A percentile compares a stretch with the other conserved stretches of the same genome.
phyloP scores from a whole-genome alignment of 2,888 invertebrate species.

The Drosophila paranaensis region DNA sequence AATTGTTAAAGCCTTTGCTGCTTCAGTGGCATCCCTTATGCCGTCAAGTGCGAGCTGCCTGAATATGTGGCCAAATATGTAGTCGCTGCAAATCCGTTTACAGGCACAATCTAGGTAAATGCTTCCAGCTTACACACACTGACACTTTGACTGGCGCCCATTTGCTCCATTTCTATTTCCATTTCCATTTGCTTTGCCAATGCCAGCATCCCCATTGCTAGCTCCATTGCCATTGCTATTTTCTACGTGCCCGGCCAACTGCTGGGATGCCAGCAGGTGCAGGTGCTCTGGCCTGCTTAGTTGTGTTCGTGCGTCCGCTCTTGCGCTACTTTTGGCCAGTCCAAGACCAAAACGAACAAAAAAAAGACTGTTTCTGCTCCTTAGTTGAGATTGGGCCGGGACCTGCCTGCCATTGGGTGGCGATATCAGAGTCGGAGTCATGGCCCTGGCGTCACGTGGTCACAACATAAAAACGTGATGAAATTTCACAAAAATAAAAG shows the following conservation, averaged over 20 bases:
- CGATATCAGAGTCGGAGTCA: constrained; percentile 53
- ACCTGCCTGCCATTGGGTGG: constrained; percentile 34
- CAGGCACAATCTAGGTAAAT: constrained; percentile 71
- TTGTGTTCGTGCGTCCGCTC: constrained; percentile 35
- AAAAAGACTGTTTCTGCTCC: constrained; percentile 39
- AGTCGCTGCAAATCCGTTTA: constrained; percentile 40
- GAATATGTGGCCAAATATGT: constrained; percentile 49
- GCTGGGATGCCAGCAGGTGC: constrained; percentile 80
- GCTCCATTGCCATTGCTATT: constrained; percentile 40
- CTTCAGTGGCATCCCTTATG: constrained; percentile 25
- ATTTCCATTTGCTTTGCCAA: constrained; percentile 34
- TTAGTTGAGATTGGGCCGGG: constrained; percentile 46
- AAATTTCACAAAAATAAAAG: constrained; percentile 83
- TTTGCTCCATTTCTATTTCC: constrained; percentile 48
- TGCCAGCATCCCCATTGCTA: constrained; percentile 4
- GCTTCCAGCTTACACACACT: constrained; percentile 75
- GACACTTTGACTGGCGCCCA: constrained; percentile 76
- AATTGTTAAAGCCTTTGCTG: constrained; percentile 39
- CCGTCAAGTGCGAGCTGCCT: constrained; percentile 28
- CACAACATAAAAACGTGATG: constrained; percentile 85
- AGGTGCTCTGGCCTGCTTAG: constrained; percentile 63
- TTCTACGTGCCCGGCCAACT: constrained; percentile 67
- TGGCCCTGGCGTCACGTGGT: constrained; percentile 84
- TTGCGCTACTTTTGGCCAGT: constrained; percentile 38
- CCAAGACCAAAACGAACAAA: constrained; percentile 29